Evolutionary conservation across 2,797 vertebrate genomes (phyloP), one percentile per base, ranked within the genome.

Genomic region (Pygocentrus nattereri): DNA sequence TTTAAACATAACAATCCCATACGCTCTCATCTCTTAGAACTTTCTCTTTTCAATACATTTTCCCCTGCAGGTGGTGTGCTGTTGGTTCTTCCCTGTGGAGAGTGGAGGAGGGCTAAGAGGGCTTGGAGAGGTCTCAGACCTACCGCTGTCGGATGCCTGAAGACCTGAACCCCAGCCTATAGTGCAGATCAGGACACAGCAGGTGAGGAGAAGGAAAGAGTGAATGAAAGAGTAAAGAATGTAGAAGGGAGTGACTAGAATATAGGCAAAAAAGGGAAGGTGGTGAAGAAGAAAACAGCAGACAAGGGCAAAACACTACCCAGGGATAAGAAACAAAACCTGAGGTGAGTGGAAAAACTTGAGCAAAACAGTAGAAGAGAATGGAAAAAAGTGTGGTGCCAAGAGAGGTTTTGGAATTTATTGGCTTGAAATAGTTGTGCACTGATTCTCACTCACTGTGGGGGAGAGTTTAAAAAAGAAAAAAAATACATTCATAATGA

Each of bases 131-230:
- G 69, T 47, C 69, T 64, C 34, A 34, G 56, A 50, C 41, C 47
- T 64, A 41, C 56, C 23, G 30, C 69, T 54, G 73, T 79, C 58
- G 16, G 50, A 54, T 21, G 61, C 61, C 75, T 31, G 41, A 72
- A 58, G 19, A 61, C 38, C 52, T 79, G n/a, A 56, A 27, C 71
- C 50, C 21, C 31, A 71, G n/a, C 54, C 67, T 34, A 4, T 15
- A 23, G 69, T 34, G 38, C 38, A 12, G 23, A 27, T 54, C 31
- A 74, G 12, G 52, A 38, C 31, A 13, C 71, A 74, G 65, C 31
- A 62, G 56, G 31, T 11, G 2, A 34, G 34, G 2, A 49, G 54
- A 13, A 62, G 44, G 15, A 34, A 25, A 49, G 49, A 5, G 41
- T 31, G 19, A 67, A 34, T 41, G 64, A 38, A 52, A 50, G 54